These are phyloP conservation scores for Cephus rjabovi DNA, from an alignment of 2,888 invertebrate species.

Conservation along the genomic window DNA sequence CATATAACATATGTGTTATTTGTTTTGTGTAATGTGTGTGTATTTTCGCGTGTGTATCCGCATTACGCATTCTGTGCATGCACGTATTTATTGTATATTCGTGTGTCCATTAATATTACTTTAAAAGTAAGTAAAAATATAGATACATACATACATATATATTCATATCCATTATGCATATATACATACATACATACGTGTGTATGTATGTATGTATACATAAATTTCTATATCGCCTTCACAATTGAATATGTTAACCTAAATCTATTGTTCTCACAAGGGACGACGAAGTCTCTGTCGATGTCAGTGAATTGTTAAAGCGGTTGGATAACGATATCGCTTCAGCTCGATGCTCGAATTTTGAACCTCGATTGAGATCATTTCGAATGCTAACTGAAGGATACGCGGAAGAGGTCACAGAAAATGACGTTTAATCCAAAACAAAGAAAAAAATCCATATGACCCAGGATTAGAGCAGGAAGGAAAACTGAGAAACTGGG, in stretches of 20 bases:
- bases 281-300: slow-evolving; percentile 15
- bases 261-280: slow-evolving; percentile 10
- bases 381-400: slow-evolving; percentile 10
- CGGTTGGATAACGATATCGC: not conserved
- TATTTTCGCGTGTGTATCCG: not conserved
- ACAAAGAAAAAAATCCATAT: no score
- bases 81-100: not conserved
- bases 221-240: slow-evolving; percentile 17
- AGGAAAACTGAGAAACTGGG: no score
- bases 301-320: not conserved
- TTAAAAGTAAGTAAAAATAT: slow-evolving; percentile 61
- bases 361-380: slow-evolving; percentile 5
- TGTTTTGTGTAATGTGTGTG: not conserved
- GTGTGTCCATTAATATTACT: slow-evolving; percentile 44
- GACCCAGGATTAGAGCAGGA: no score
- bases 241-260: slow-evolving; percentile 9
- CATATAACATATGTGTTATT: not conserved
- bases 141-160: slow-evolving; percentile 30
- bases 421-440: no score
- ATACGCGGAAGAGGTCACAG: no score
- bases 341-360: no score
- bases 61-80: no score
- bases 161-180: slow-evolving; percentile 32
- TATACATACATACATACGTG: slow-evolving; percentile 33
- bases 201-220: slow-evolving; percentile 21